Conservation (phyloP, 2,113 vertebrate genomes). For the Triplophysa dalaica region DNA sequence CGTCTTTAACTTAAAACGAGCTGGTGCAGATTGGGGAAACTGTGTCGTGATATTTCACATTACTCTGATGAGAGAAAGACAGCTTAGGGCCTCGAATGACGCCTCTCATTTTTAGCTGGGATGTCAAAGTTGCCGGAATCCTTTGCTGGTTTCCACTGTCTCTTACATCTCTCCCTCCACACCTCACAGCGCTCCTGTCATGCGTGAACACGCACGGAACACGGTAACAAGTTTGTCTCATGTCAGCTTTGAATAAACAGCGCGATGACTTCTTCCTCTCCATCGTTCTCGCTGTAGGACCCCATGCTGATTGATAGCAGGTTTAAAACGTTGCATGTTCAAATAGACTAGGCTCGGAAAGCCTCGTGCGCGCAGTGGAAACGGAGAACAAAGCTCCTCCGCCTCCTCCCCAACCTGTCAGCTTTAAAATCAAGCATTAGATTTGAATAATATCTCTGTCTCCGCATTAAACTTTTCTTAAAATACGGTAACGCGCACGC, state of each 20-base stretch:
- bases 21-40: constrained; percentile 34
- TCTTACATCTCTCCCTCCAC: constrained; percentile 43
- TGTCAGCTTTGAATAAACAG: constrained; percentile 71
- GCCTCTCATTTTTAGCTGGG: constrained; percentile 49
- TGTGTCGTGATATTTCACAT: constrained; percentile 42
- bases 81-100: constrained; percentile 36
- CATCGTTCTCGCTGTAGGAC: constrained; percentile 61
- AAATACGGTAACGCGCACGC: constrained; percentile 21
- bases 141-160: constrained; percentile 41
- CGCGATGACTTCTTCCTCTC: constrained; percentile 56
- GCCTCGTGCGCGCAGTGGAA: constrained; percentile 61
- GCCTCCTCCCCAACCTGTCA: constrained; percentile 65
- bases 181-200: constrained; percentile 67
- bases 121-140: constrained; percentile 52
- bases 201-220: constrained; percentile 60
- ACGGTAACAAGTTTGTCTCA: constrained; percentile 70
- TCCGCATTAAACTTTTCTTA: constrained; percentile 52
- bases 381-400: constrained; percentile 68
- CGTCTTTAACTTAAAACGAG: constrained; percentile 37
- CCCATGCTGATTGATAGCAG: constrained; percentile 64
- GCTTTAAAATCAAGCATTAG: constrained; percentile 58
- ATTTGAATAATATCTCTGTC: constrained; percentile 59
- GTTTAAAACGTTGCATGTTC: constrained; percentile 67
- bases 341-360: constrained; percentile 67
- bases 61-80: constrained; percentile 46